phyloP scores from a whole-genome alignment of 2,113 vertebrate species.

The Rhea pennata region DNA sequence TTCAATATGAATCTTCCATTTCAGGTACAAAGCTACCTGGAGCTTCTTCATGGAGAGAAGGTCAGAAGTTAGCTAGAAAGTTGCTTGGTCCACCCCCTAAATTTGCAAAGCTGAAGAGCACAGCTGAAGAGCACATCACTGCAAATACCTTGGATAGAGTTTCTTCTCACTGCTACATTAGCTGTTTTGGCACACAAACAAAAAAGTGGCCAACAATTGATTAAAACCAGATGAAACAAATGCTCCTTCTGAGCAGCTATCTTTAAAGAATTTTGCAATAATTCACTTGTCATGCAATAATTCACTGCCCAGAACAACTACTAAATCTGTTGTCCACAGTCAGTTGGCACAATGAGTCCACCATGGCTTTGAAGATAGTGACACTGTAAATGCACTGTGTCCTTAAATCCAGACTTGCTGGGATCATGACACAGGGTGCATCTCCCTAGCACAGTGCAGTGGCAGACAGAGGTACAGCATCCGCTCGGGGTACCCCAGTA shows the following conservation, averaged over 20 bases:
- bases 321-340: not conserved
- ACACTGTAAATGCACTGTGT: not conserved
- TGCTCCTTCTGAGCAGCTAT: not conserved
- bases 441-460: not conserved
- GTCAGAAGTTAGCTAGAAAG: conserved; percentile 61
- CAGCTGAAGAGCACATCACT: not conserved
- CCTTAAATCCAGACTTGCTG: not conserved
- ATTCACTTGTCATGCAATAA: not conserved
- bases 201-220: not conserved
- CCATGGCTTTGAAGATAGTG: not conserved
- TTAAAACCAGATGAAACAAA: not conserved
- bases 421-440: not conserved
- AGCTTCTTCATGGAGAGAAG: conserved; percentile 74
- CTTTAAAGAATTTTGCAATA: not conserved
- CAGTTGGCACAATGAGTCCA: not conserved
- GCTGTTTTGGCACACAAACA: not conserved
- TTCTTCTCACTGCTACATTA: not conserved
- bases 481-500: not conserved
- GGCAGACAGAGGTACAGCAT: not conserved
- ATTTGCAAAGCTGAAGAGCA: not conserved
- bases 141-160: conserved; percentile 3
- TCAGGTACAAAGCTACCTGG: conserved; percentile 42
- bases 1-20: not conserved
- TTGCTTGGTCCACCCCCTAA: conserved; percentile 67
- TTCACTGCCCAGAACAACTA: not conserved